These are phyloP conservation scores for Leucophenga varia DNA, from an alignment of 1,140 invertebrate species.

Conservation along the genomic window DNA sequence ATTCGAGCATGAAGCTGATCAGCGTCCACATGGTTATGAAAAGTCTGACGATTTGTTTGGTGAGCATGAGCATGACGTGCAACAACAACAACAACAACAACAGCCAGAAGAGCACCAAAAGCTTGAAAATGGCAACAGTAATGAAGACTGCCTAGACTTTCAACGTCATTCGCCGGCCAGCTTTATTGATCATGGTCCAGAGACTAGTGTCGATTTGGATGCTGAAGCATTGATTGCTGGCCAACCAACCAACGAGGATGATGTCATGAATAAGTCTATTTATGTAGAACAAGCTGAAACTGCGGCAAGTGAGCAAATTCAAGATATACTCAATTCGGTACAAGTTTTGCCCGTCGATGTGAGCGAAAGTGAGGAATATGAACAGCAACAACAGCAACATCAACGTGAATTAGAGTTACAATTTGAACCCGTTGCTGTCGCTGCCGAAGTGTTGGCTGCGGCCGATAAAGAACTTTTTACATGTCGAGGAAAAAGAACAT, in stretches of 20 bases:
- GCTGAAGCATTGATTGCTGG: slow-evolving; percentile 10
- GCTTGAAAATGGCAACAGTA: not conserved
- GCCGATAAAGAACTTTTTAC: slow-evolving; percentile 17
- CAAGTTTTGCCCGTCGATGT: slow-evolving; percentile 33
- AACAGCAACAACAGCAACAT: too few relatives aligned
- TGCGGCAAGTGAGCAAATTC: slow-evolving; percentile 23
- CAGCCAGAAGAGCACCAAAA: slow-evolving; percentile 3
- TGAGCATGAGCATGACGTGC: not conserved
- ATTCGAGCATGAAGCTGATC: slow-evolving; percentile 39
- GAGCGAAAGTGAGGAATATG: slow-evolving; percentile 6
- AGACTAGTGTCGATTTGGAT: slow-evolving; percentile 45
- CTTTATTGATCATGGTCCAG: slow-evolving; percentile 41
- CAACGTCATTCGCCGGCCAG: slow-evolving; percentile 8
- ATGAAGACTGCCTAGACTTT: slow-evolving; percentile 10
- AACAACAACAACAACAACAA: slow-evolving; percentile 3
- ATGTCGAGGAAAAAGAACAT: slow-evolving; percentile 48
- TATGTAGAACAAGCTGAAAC: slow-evolving; percentile 22
- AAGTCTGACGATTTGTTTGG: slow-evolving; percentile 31
- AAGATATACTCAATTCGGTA: slow-evolving; percentile 49
- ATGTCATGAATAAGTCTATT: slow-evolving; percentile 41
- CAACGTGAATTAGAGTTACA: not conserved
- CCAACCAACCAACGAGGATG: slow-evolving; percentile 7
- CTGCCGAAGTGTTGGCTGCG: slow-evolving; percentile 34
- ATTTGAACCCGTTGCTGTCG: not conserved
- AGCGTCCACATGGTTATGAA: slow-evolving; percentile 44